Percentiles rank a stretch among this genome's conserved stretches.
phyloP scores from a whole-genome alignment of 2,797 vertebrate genomes.

The Gorsachius magnificus region DNA sequence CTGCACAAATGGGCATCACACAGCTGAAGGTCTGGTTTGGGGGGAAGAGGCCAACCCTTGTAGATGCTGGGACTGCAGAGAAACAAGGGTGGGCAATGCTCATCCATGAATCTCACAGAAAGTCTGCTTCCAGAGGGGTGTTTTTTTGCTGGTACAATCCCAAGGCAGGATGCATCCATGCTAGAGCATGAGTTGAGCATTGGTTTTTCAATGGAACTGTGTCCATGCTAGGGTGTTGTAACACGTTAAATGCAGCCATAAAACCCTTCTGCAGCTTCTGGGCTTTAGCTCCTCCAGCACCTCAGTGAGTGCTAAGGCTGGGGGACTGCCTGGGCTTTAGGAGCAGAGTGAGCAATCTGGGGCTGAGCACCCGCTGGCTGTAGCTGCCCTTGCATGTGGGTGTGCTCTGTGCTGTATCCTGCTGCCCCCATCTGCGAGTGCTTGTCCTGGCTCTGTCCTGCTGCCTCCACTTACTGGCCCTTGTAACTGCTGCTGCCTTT shows the following conservation, averaged over 20 bases:
- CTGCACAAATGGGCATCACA: fast-evolving
- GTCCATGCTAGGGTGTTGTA: not conserved
- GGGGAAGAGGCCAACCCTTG: not conserved
- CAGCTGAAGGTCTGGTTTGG: not conserved
- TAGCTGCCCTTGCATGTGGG: fast-evolving
- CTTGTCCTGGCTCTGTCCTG: not conserved
- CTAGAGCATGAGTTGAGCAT: not conserved
- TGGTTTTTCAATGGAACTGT: not conserved
- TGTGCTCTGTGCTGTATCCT: not conserved
- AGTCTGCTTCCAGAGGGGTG: not conserved
- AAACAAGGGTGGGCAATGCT: not conserved
- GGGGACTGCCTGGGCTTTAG: not conserved
- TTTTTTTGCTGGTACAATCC: not conserved
- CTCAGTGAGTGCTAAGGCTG: not conserved
- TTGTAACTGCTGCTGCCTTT: not conserved
- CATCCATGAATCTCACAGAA: not conserved
- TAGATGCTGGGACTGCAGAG: not conserved
- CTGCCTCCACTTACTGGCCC: not conserved
- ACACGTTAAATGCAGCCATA: not conserved
- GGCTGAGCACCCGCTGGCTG: not conserved
- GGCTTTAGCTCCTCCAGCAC: not conserved
- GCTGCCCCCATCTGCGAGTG: fast-evolving
- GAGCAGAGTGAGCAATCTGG: not conserved
- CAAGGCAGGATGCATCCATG: not conserved
- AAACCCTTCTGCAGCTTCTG: not conserved